phyloP scores from a whole-genome alignment of 2,113 vertebrate genomes.

The Elephantulus edwardii region DNA sequence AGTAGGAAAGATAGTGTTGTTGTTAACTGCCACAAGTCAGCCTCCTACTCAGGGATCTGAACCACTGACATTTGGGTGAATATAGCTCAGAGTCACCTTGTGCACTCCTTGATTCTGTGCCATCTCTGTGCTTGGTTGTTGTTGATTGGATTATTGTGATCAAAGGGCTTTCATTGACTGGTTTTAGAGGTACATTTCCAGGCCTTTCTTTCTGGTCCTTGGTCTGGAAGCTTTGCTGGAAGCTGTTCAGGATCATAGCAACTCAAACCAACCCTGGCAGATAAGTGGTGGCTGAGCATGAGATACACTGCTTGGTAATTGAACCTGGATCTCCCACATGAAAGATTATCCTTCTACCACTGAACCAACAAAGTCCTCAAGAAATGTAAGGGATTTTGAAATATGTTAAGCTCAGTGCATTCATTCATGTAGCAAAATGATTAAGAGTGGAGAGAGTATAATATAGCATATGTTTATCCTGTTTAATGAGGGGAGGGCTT shows the following conservation, averaged over 20 bases:
- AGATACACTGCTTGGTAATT: too few species aligned
- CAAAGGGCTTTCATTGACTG: neutral
- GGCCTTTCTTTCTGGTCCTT: neutral
- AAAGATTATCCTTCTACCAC: neutral
- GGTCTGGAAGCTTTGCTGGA: neutral
- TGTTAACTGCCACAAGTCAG: neutral
- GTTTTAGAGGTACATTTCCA: neutral
- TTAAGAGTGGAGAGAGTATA: neutral
- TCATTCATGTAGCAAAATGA: slow-evolving; percentile 20
- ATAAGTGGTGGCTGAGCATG: neutral
- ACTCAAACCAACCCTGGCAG: neutral
- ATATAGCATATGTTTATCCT: neutral
- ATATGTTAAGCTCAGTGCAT: neutral
- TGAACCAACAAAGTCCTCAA: neutral
- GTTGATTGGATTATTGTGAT: neutral
- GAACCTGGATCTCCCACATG: neutral
- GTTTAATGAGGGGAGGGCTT: neutral
- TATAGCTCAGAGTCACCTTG: too few species aligned
- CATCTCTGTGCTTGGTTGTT: neutral
- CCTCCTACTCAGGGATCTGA: neutral
- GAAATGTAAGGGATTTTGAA: neutral
- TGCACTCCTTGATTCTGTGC: neutral
- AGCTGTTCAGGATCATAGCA: neutral
- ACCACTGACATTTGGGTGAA: neutral
- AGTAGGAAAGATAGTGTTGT: neutral